Conservation (phyloP, 92 coral and sea anemone species). For the Phymanthus crucifer region DNA sequence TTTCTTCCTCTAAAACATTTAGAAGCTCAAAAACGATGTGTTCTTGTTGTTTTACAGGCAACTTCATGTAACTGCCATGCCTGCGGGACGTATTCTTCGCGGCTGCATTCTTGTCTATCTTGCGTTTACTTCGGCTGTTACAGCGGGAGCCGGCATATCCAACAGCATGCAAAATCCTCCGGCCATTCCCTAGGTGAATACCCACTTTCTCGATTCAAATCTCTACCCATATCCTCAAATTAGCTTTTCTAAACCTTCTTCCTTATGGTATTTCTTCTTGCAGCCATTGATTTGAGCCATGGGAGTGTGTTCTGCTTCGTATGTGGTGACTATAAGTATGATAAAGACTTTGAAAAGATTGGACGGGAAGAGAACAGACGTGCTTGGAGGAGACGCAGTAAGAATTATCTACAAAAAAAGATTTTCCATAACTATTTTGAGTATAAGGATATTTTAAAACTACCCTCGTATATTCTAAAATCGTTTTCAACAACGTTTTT, state of each 20-base stretch:
- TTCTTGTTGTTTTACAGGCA: slow-evolving; percentile 63
- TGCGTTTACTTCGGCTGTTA: slow-evolving; percentile 99
- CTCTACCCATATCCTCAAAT: background rate
- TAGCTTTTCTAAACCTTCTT: background rate
- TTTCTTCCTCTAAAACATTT: background rate
- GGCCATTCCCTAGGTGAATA: slow-evolving; percentile 91
- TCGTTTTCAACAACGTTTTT: background rate
- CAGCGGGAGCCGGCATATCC: slow-evolving; percentile 94
- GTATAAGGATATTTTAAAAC: background rate
- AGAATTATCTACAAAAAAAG: background rate
- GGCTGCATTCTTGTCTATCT: slow-evolving; percentile 90
- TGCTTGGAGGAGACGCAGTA: slow-evolving; percentile 85
- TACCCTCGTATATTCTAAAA: background rate
- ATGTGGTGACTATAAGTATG: slow-evolving; percentile 90
- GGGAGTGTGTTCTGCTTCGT: slow-evolving; percentile 87
- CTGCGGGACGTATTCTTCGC: slow-evolving; percentile 91
- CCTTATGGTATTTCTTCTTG: slow-evolving; percentile 3
- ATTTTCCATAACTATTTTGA: background rate
- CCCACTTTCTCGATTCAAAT: background rate
- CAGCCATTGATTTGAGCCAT: slow-evolving; percentile 91
- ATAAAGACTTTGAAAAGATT: slow-evolving; percentile 79
- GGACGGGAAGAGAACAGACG: slow-evolving; percentile 69
- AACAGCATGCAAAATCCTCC: slow-evolving; percentile 83
- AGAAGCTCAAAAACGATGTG: background rate
- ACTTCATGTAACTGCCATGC: slow-evolving; percentile 82